Percentiles rank a stretch among this genome's conserved stretches.
Evolutionary conservation across 2,797 vertebrate genomes (phyloP).

Genomic region (Siniperca undulata): DNA sequence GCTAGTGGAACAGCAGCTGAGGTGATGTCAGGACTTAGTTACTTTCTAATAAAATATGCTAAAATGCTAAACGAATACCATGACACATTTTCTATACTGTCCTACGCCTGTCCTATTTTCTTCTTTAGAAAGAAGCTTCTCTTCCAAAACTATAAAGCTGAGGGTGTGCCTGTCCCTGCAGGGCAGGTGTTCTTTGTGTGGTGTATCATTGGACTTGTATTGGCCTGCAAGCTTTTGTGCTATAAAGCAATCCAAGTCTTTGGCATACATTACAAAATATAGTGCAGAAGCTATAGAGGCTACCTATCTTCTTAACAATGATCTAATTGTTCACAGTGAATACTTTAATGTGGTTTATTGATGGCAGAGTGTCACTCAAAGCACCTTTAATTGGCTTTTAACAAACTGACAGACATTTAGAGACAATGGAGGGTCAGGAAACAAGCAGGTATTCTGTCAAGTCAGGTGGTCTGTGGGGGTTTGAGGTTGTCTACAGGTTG

Average conservation of each 20-base stretch:
- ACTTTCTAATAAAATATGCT: neutral
- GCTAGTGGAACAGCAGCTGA: neutral
- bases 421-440: constrained; percentile 11
- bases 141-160: no score
- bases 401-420: neutral
- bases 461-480: constrained; percentile 14
- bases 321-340: neutral
- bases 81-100: neutral
- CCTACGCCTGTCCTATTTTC: neutral
- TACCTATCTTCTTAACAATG: neutral
- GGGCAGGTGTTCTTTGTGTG: neutral
- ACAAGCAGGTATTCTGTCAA: constrained; percentile 29
- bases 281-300: neutral
- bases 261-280: neutral
- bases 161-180: neutral
- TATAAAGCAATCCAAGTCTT: neutral
- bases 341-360: neutral
- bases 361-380: neutral
- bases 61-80: neutral
- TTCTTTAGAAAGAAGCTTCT: neutral
- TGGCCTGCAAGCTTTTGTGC: neutral
- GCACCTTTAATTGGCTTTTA: neutral
- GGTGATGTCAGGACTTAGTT: no score
- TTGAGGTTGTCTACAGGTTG: constrained; percentile 28
- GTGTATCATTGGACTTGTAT: neutral